Conservation (phyloP, 2,888 invertebrate species). For the Drosophila prostipennis region DNA sequence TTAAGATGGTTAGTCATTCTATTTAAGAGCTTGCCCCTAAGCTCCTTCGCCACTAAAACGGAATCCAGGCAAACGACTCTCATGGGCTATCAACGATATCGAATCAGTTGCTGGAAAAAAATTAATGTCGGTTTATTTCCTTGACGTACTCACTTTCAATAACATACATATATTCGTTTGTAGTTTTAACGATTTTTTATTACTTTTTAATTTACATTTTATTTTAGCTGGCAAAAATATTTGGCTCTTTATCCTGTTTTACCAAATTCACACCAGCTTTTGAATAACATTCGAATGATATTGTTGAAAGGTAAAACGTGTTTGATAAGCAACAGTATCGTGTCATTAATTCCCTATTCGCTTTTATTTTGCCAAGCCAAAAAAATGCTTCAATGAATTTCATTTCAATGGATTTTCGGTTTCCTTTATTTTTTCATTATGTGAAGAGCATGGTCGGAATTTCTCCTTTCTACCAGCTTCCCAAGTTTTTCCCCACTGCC, state of each 20-base stretch:
- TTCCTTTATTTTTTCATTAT: conserved; percentile 62
- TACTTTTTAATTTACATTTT: background rate
- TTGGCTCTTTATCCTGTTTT: background rate
- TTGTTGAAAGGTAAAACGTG: conserved; percentile 10
- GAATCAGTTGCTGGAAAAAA: conserved; percentile 11
- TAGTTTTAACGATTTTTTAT: background rate
- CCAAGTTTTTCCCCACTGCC: conserved; percentile 39
- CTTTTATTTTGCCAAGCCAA: background rate
- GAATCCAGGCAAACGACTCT: conserved; percentile 16
- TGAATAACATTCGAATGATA: background rate
- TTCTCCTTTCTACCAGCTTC: conserved; percentile 7
- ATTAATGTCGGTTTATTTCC: conserved; percentile 20
- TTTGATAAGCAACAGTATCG: conserved; percentile 49
- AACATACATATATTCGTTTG: conserved; percentile 3
- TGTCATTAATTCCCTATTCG: conserved; percentile 65
- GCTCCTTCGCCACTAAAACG: conserved; percentile 48
- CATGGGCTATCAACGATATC: conserved; percentile 11
- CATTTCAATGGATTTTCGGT: conserved; percentile 25
- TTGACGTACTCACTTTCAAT: conserved; percentile 1
- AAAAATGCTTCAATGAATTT: conserved; percentile 63
- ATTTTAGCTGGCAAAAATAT: too few species aligned
- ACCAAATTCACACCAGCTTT: background rate
- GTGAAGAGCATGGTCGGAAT: conserved; percentile 56
- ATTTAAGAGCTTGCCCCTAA: conserved; percentile 68
- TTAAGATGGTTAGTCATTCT: conserved; percentile 70